These are phyloP conservation scores for Neodontobutis hainanensis DNA, from an alignment of 2,113 vertebrate genomes.

Conservation along the genomic window DNA sequence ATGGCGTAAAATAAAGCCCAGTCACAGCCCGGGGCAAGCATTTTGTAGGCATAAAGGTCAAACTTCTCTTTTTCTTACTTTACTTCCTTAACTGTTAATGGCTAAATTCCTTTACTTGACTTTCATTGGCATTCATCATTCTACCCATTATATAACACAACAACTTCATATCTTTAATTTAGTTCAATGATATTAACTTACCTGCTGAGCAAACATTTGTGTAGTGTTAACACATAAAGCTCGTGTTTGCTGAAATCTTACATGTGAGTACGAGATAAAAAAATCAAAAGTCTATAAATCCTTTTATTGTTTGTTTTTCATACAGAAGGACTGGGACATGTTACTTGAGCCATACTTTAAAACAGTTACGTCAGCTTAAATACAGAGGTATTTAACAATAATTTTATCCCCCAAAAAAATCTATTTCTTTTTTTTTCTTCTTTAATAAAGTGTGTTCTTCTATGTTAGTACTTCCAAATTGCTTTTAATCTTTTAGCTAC, in stretches of 20 bases:
- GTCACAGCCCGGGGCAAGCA: constrained; percentile 39
- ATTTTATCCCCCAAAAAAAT: background rate
- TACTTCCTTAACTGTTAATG: constrained; percentile 24
- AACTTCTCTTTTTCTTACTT: constrained; percentile 43
- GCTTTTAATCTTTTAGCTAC: constrained; percentile 42
- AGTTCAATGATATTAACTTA: no score
- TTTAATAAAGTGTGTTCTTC: background rate
- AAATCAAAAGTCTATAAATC: no score
- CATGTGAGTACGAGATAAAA: no score
- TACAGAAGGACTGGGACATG: no score
- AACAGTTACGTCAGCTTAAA: no score
- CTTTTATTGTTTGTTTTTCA: no score
- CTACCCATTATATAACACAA: background rate
- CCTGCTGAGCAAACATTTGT: no score
- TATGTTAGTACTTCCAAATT: constrained; percentile 24
- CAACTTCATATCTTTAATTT: no score
- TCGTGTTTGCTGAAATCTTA: no score
- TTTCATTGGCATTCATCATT: background rate
- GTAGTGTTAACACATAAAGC: no score
- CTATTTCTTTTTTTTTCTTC: background rate
- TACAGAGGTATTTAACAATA: background rate
- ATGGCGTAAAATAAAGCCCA: constrained; percentile 47
- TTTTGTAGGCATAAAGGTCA: constrained; percentile 64
- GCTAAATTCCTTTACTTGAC: constrained; percentile 19
- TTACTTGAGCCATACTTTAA: no score